Evolutionary conservation across 2,113 vertebrate species (phyloP), one percentile per base, ranked within the genome.

Genomic region (Gopherus evgoodei): DNA sequence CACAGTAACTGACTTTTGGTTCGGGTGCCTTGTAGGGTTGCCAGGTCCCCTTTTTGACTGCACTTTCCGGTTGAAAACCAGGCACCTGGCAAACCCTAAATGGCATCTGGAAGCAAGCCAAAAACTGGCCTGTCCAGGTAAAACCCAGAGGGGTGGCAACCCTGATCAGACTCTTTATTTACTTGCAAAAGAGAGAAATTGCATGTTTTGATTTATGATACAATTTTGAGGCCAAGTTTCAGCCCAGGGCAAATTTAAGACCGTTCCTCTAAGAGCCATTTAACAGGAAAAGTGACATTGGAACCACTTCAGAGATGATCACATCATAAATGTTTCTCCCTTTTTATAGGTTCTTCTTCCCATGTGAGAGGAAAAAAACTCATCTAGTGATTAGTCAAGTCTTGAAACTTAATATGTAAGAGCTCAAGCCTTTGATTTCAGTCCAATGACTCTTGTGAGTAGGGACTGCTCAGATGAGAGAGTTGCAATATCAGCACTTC

Each of bases 191-290:
- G n/a, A 78, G 29, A 78, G 42, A 78, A 8, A 56, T 49, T n/a
- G 1, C 1, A 49, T 87, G 79, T 84, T 92, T 92, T 92, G 59
- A 38, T 89, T n/a, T 62, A 24, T 81, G 13, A 3, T 3, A 79
- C 52, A 50, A 6, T 50, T 92, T 89, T 83, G 54, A 91, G 89
- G 79, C 89, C 29, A 2, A 13, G 7, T 69, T 81, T 89, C 59
- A 69, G 49, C 65, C 80, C 27, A 54, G 27, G 35, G 29, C 65
- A 53, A 81, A 88, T 91, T 95, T 96, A 90, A 93, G 90, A n/a
- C 52, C 6, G 42, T 91, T 86, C 27, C 85, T 38, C 19, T 29
- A 81, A 87, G 50, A 91, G 13, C 16, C 78, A 8, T 38, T 82
- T 14, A 90, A 79, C 92, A 83, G 11, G 9, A 85, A 24, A 29